phyloP scores from a whole-genome alignment of 2,888 invertebrate genomes.

The Torymus aiolomorphi region DNA sequence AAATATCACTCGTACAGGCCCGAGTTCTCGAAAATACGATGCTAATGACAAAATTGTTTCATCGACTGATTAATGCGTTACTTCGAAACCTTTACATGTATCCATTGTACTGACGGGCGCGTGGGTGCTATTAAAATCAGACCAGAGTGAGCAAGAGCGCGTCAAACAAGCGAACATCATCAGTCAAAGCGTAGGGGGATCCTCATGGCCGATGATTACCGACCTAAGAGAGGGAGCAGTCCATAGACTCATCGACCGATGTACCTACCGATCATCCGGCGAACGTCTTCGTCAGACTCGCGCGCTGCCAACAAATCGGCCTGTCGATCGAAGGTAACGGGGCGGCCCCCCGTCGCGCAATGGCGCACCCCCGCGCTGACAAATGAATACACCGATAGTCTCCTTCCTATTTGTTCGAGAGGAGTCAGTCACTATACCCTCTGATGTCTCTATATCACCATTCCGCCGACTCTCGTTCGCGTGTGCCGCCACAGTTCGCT shows the following conservation, averaged over 20 bases:
- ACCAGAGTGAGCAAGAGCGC: neutral
- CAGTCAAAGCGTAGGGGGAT: conserved; percentile 18
- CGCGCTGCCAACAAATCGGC: conserved; percentile 47
- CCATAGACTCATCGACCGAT: conserved; percentile 26
- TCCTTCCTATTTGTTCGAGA: conserved; percentile 60
- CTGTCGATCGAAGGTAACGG: conserved; percentile 63
- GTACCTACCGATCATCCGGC: neutral
- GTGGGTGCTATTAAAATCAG: conserved; percentile 24
- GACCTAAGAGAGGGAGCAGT: neutral
- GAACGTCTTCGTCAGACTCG: conserved; percentile 56
- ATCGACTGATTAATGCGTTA: conserved; percentile 23
- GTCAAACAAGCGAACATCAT: conserved; percentile 15
- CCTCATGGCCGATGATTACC: conserved; percentile 17
- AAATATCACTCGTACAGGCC: too few relatives aligned
- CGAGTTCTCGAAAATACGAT: neutral
- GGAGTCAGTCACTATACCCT: conserved; percentile 53
- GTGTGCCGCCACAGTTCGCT: neutral
- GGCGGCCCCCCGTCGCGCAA: conserved; percentile 66
- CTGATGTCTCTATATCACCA: conserved; percentile 71
- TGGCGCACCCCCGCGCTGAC: conserved; percentile 66
- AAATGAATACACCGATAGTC: conserved; percentile 72
- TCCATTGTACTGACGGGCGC: neutral
- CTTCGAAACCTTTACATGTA: neutral
- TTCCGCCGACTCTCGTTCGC: conserved; percentile 47
- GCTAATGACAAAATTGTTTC: neutral